A percentile compares a stretch with the other conserved stretches of the same genome.
Evolutionary conservation across 2,888 invertebrate species (phyloP).

Genomic region (Frankliniella fusca): DNA sequence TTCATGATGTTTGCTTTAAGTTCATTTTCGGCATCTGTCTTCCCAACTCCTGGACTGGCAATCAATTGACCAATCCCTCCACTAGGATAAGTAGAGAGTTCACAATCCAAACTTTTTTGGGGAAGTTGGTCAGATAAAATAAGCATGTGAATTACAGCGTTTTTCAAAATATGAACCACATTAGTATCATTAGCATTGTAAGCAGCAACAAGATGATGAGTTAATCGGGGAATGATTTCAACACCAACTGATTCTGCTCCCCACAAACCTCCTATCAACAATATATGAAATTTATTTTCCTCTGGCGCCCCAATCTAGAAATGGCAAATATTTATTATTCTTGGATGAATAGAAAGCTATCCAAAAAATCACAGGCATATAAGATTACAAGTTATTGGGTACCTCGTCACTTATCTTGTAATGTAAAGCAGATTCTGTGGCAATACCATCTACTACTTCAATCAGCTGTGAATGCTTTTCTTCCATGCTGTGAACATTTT

Average conservation of each 20-base stretch:
- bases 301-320: constrained; percentile 70
- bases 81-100: constrained; percentile 37
- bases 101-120: constrained; percentile 46
- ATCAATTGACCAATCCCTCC: constrained; percentile 37
- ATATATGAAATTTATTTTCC: constrained; percentile 76
- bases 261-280: constrained; percentile 77
- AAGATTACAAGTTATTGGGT: constrained; percentile 41
- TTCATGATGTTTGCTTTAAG: constrained; percentile 63
- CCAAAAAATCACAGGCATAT: background rate
- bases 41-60: constrained; percentile 36
- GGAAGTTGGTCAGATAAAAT: constrained; percentile 63
- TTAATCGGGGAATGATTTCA: constrained; percentile 76
- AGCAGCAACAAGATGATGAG: constrained; percentile 73
- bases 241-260: constrained; percentile 78
- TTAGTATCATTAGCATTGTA: constrained; percentile 63
- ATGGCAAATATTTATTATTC: constrained; percentile 34
- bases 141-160: constrained; percentile 73
- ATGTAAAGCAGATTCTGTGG: constrained; percentile 54
- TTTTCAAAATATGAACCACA: constrained; percentile 61
- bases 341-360: background rate
- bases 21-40: constrained; percentile 49
- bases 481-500: constrained; percentile 63
- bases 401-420: constrained; percentile 71
- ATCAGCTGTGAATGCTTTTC: constrained; percentile 63
- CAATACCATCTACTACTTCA: constrained; percentile 66